Conservation (phyloP, 2,888 invertebrate species). For the Aspidiotus rigidus region DNA sequence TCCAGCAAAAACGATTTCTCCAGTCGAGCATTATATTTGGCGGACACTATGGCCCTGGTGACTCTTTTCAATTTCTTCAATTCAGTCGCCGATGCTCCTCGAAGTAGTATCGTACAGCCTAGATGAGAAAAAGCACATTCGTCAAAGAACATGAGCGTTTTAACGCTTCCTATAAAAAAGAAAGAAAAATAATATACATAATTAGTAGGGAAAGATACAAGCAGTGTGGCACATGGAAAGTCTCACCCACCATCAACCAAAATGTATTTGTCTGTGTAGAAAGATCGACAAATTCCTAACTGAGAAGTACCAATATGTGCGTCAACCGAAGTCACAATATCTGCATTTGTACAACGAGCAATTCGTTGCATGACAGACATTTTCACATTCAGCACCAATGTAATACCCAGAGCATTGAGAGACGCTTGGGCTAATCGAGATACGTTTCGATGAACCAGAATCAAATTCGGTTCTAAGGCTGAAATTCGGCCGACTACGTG, state of each 20-base stretch:
- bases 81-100: constrained; percentile 38
- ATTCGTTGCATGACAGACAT: constrained; percentile 67
- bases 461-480: constrained; percentile 72
- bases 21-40: constrained; percentile 81
- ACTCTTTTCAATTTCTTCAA: constrained; percentile 68
- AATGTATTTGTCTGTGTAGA: constrained; percentile 58
- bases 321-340: constrained; percentile 77
- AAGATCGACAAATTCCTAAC: constrained; percentile 73
- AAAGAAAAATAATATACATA: background rate
- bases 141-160: constrained; percentile 89
- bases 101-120: constrained; percentile 39
- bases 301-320: constrained; percentile 66
- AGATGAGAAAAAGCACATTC: constrained; percentile 63
- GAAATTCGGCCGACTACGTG: constrained; percentile 78
- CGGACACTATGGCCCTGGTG: constrained; percentile 68
- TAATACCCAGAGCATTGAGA: constrained; percentile 67
- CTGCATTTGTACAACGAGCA: constrained; percentile 70
- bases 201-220: background rate
- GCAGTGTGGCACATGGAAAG: background rate
- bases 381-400: constrained; percentile 78
- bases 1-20: constrained; percentile 85
- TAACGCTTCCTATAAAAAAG: constrained; percentile 51
- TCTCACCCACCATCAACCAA: constrained; percentile 46
- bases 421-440: constrained; percentile 75
- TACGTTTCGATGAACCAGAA: constrained; percentile 64